Conservation (phyloP, 2,113 vertebrate genomes). For the Murina feae region DNA sequence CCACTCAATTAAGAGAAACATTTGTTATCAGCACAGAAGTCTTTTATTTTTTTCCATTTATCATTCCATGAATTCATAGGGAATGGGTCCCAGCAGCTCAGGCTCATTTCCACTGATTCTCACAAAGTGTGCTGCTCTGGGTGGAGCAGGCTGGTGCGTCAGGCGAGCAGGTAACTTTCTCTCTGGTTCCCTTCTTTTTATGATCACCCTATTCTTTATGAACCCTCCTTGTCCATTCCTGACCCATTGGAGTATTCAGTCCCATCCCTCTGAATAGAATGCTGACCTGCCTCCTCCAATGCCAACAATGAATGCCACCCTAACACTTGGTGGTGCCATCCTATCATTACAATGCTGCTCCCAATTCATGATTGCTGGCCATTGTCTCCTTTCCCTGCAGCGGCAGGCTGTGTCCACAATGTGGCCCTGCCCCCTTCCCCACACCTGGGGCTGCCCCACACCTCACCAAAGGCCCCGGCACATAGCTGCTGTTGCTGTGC, state of each 20-base stretch:
- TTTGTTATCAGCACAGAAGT: no score
- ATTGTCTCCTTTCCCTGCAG: neutral
- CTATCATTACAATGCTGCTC: neutral
- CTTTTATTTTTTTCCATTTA: no score
- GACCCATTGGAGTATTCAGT: neutral
- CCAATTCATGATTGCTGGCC: neutral
- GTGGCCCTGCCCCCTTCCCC: neutral
- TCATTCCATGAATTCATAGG: no score
- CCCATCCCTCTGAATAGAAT: neutral
- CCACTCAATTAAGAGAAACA: no score
- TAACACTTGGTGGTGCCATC: neutral
- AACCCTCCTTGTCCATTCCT: neutral
- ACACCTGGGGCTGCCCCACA: neutral
- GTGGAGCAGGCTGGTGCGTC: no score
- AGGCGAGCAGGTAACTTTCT: no score
- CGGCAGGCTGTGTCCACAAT: neutral
- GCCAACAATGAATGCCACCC: neutral
- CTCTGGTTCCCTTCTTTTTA: neutral
- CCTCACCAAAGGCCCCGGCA: conserved; percentile 58
- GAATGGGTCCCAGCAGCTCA: no score
- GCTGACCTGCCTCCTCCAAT: neutral
- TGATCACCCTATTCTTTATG: neutral
- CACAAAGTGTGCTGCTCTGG: no score
- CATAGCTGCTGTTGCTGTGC: conserved; percentile 58
- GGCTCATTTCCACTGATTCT: no score